Conservation (phyloP, 2,888 invertebrate genomes). For the Hetaerina titia region DNA sequence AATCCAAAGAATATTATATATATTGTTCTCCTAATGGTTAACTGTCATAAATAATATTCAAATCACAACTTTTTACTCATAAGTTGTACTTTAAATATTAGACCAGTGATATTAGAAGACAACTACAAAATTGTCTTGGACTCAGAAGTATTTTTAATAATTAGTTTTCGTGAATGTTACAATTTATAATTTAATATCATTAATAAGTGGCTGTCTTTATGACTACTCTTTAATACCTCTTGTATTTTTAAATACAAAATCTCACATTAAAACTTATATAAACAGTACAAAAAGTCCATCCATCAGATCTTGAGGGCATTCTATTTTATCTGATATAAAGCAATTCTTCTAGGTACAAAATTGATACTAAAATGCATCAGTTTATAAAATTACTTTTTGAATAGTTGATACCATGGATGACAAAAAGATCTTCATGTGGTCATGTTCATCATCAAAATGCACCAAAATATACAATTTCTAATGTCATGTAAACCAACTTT, state of each 20-base stretch:
- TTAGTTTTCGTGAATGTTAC: not conserved
- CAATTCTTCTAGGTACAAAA: conserved; percentile 51
- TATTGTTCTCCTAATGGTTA: not conserved
- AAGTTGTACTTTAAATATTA: not conserved
- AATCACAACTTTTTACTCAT: not conserved
- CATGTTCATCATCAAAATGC: conserved; percentile 46
- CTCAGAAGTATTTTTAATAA: not conserved
- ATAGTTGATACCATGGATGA: conserved; percentile 42
- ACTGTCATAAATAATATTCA: not conserved
- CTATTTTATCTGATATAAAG: conserved; percentile 2
- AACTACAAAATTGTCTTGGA: not conserved
- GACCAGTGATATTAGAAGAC: not conserved
- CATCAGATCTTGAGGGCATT: conserved; percentile 43
- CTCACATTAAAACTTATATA: conserved; percentile 53
- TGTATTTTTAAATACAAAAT: conserved; percentile 58
- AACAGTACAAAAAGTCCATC: conserved; percentile 60
- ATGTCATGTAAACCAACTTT: conserved; percentile 43
- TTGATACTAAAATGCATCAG: conserved; percentile 62
- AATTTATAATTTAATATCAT: not conserved
- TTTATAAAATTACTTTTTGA: conserved; percentile 61
- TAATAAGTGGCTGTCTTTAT: conserved; percentile 12
- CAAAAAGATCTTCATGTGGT: conserved; percentile 37
- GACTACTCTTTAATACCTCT: conserved; percentile 16
- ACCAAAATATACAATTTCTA: conserved; percentile 58
- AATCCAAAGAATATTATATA: not conserved